Conservation (phyloP, 2,888 invertebrate genomes). For the Cecidostiba fungosa region DNA sequence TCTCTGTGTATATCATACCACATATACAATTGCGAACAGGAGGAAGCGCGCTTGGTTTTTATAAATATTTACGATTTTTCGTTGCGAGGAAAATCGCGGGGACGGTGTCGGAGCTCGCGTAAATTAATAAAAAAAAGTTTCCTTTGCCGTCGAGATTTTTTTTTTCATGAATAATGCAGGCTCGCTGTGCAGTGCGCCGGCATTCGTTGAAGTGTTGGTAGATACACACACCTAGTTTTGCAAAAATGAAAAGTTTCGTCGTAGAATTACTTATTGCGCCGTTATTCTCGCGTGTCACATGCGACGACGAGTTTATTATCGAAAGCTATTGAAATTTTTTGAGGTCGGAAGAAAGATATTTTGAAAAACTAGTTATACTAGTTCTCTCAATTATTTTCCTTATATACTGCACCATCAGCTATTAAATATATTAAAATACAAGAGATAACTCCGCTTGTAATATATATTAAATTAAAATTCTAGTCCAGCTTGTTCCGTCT, state of each 20-base stretch:
- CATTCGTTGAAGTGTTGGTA: slow-evolving; percentile 36
- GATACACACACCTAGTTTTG: slow-evolving; percentile 14
- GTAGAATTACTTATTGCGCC: background rate
- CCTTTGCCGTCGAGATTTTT: slow-evolving; percentile 3
- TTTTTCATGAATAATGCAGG: slow-evolving; percentile 59
- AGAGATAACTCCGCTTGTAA: no score
- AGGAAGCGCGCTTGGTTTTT: background rate
- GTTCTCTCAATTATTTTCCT: no score
- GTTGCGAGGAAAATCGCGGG: slow-evolving; percentile 17
- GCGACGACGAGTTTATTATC: background rate
- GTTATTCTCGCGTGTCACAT: background rate
- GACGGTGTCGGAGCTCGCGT: background rate
- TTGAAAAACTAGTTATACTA: no score
- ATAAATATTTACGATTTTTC: slow-evolving; percentile 56
- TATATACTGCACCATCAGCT: no score
- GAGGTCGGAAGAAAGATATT: no score
- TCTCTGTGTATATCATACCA: background rate
- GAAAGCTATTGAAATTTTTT: background rate
- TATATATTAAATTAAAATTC: no score
- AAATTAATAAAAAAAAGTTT: slow-evolving; percentile 57
- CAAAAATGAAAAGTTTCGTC: slow-evolving; percentile 44
- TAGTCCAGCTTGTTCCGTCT: background rate
- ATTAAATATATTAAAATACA: no score
- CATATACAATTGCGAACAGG: background rate
- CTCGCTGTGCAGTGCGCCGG: slow-evolving; percentile 7